Evolutionary conservation across 1,140 invertebrate genomes (phyloP).

Genomic region (Sycophaga agraensis): DNA sequence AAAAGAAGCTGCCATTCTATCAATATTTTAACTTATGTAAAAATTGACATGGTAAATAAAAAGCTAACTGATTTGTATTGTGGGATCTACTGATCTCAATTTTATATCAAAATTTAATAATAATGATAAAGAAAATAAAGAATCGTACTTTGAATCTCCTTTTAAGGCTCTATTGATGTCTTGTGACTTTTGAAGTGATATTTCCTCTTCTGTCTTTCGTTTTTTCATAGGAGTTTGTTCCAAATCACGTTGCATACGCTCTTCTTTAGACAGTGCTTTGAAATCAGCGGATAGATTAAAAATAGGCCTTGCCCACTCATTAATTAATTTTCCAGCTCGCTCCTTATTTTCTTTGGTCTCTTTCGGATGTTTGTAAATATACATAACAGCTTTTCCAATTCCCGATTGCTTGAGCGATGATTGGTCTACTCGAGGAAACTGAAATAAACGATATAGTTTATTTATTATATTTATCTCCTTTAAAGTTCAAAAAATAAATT

Average conservation of each 20-base stretch:
- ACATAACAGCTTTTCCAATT: constrained; percentile 98
- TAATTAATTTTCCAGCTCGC: constrained; percentile 88
- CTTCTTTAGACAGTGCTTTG: constrained; percentile 82
- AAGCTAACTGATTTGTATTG: no score
- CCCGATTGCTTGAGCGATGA: constrained; percentile 90
- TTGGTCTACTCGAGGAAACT: constrained; percentile 91
- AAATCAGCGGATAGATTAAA: constrained; percentile 96
- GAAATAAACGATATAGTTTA: constrained; percentile 37
- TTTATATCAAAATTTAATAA: background rate
- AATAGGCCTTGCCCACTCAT: constrained; percentile 94
- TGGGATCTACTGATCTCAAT: no score
- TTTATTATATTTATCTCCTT: background rate
- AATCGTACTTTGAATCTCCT: constrained; percentile 63
- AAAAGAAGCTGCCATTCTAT: no score
- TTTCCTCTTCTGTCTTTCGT: constrained; percentile 57
- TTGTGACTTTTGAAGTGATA: constrained; percentile 50
- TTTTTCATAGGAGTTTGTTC: constrained; percentile 80
- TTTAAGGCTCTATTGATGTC: constrained; percentile 66
- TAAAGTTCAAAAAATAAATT: background rate
- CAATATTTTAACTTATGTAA: no score
- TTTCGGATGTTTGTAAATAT: constrained; percentile 97
- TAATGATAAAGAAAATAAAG: background rate
- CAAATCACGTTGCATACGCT: constrained; percentile 87
- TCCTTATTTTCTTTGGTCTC: constrained; percentile 94
- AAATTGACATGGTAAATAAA: no score